Evolutionary conservation across 2,888 invertebrate genomes (phyloP).

Genomic region (Hirtodrosophila confusa): DNA sequence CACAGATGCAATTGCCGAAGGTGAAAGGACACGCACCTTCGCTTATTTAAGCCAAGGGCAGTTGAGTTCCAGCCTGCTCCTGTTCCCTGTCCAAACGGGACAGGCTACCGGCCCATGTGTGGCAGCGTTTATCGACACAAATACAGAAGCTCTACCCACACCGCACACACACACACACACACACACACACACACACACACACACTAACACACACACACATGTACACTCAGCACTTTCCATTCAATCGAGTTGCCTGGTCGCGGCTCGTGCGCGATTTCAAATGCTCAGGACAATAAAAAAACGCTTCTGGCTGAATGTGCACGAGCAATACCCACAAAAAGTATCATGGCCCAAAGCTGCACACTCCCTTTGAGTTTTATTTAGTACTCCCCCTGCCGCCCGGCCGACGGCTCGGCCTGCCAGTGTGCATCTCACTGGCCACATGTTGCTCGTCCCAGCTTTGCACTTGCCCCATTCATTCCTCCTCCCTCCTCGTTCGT

Average conservation of each 20-base stretch:
- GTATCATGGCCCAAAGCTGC: constrained; percentile 31
- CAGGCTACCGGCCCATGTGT: constrained; percentile 22
- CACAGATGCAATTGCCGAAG: constrained; percentile 18
- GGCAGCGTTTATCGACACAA: constrained; percentile 51
- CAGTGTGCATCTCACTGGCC: constrained; percentile 29
- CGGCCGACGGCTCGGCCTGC: neutral
- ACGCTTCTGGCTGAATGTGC: constrained; percentile 43
- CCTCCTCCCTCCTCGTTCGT: constrained; percentile 6
- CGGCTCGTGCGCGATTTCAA: constrained; percentile 41
- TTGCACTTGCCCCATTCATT: neutral
- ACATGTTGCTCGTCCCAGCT: constrained; percentile 43
- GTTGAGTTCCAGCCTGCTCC: constrained; percentile 13
- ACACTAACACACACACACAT: constrained; percentile 1
- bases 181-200: constrained; percentile 2
- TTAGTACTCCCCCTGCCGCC: constrained; percentile 1
- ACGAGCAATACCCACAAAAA: constrained; percentile 12
- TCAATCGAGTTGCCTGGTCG: constrained; percentile 47
- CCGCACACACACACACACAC: constrained; percentile 2
- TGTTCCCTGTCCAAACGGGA: neutral
- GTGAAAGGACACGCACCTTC: constrained; percentile 25
- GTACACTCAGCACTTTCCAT: constrained; percentile 28
- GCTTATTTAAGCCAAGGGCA: constrained; percentile 48
- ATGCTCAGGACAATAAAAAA: constrained; percentile 53
- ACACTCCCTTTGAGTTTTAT: constrained; percentile 24
- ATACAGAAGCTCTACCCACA: constrained; percentile 12